Evolutionary conservation across 2,113 vertebrate genomes (phyloP).

Genomic region (Chaetura pelagica): DNA sequence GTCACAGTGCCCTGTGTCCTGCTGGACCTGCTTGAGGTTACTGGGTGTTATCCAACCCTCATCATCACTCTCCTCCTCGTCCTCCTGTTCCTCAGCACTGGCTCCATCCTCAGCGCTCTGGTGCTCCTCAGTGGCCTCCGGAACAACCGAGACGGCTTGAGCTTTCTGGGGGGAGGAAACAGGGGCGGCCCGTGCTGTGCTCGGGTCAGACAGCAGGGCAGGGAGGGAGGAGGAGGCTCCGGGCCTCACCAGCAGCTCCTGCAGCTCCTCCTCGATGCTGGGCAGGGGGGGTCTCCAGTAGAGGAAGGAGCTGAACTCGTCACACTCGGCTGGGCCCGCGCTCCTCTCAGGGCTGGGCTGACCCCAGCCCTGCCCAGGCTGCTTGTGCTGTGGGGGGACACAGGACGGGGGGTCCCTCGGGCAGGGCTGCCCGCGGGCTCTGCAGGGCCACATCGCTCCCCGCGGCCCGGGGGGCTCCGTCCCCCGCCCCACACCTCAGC

Average conservation of each 20-base stretch:
- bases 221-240: accelerated
- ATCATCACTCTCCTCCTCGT: constrained; percentile 42
- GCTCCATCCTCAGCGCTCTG: constrained; percentile 16
- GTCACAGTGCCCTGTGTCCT: constrained; percentile 75
- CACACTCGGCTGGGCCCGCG: accelerated
- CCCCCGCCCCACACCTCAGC: accelerated
- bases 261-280: constrained; percentile 80
- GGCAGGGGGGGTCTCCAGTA: constrained; percentile 89
- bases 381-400: constrained; percentile 25
- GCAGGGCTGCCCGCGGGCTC: accelerated
- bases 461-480: no score
- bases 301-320: constrained; percentile 83
- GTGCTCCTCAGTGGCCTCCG: neutral
- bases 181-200: accelerated
- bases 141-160: neutral
- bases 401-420: accelerated
- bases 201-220: neutral
- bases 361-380: neutral
- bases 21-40: constrained; percentile 88
- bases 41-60: constrained; percentile 94
- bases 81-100: constrained; percentile 42
- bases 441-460: accelerated
- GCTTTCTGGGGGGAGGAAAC: neutral
- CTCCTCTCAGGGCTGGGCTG: neutral
- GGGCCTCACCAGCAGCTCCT: constrained; percentile 85